Evolutionary conservation across 2,888 invertebrate species (phyloP), one percentile per base, ranked within the genome.

Genomic region (Lagria hirta): DNA sequence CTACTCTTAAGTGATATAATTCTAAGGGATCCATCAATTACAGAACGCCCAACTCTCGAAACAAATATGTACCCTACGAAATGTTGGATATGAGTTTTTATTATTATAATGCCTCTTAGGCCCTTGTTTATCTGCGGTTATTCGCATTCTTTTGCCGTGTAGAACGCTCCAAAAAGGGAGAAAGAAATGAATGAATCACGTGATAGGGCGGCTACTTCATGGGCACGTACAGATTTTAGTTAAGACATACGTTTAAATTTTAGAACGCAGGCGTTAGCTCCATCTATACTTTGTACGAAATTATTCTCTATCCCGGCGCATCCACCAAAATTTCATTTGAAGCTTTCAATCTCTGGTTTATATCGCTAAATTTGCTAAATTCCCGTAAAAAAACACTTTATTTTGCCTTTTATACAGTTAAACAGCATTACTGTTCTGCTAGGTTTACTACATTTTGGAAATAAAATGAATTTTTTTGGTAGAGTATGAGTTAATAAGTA

Each of bases 201-300:
- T 62, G 60, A 60, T 51, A 59, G 61, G 61, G 61, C 60, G 60
- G 61, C 58, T 60, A 58, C 60, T 60, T 55, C 57, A 55, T 51
- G 52, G 48, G 48, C 50, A 38, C 49, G 38, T 43, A 48, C 43
- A 35, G 24, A 20, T 10, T 2, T 11, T n/a, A 57, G 47, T 44
- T 40, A 5, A 32, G 57, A 58, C 57, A 40, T 57, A 58, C 55
- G 60, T 40, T 22, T 6, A 22, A 20, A 18, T 32, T 29, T 34
- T 8, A 24, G 21, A 42, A 54, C 60, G 58, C 58, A 53, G 43
- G 55, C 56, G 57, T 52, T 34, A 18, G 14, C 26, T 41, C 16
- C 14, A 18, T 18, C 8, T 21, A 38, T 34, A 48, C 40, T 43
- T 37, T 28, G 22, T 13, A 18, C 6, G 12, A 18, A 35, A 24